phyloP scores from a whole-genome alignment of 2,888 invertebrate species.

The Helleia helle region DNA sequence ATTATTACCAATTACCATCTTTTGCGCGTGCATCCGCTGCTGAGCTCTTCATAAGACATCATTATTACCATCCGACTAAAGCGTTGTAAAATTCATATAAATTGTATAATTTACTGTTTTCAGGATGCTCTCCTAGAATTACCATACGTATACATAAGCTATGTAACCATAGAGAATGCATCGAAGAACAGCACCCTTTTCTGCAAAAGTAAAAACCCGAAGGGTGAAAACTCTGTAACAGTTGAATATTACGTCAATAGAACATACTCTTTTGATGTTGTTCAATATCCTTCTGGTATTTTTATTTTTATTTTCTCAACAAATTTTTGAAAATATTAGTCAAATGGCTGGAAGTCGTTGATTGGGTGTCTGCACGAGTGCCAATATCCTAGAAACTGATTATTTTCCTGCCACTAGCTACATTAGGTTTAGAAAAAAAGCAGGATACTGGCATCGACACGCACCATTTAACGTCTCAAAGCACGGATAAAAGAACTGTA shows the following conservation, averaged over 20 bases:
- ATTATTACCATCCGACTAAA: no score
- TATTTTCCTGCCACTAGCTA: no score
- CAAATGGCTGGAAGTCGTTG: no score
- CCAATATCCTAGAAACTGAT: no score
- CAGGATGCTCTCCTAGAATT: slow-evolving; percentile 40
- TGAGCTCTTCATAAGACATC: no score
- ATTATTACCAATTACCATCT: no score
- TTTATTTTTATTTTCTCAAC: background rate
- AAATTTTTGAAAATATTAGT: no score
- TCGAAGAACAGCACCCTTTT: slow-evolving; percentile 35
- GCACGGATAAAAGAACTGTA: no score
- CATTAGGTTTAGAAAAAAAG: background rate
- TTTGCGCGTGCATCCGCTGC: no score
- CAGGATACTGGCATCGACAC: background rate
- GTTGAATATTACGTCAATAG: slow-evolving; percentile 40
- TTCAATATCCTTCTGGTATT: slow-evolving; percentile 40
- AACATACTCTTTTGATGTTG: slow-evolving; percentile 40
- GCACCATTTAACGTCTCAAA: no score
- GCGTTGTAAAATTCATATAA: background rate
- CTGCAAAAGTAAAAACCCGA: slow-evolving; percentile 38
- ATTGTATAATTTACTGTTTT: no score
- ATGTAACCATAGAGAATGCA: slow-evolving; percentile 33
- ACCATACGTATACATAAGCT: slow-evolving; percentile 41
- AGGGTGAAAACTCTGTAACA: slow-evolving; percentile 25
- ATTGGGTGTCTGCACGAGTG: background rate